Base-by-base conservation (phyloP, 2,113 vertebrate genomes). In the Nestor notabilis region DNA sequence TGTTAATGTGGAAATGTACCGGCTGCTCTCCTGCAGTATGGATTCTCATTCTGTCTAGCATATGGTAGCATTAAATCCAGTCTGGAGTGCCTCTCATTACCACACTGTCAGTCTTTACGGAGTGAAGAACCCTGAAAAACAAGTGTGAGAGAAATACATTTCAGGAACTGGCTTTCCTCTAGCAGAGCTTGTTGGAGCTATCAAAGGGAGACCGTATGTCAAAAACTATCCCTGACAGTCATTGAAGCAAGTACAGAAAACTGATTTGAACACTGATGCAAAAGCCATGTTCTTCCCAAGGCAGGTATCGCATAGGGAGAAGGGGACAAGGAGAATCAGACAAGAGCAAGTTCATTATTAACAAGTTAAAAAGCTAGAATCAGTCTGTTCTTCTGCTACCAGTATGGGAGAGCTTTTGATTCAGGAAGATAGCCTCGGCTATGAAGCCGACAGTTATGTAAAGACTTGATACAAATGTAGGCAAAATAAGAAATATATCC, bases 21-120 rank as follows among this genome's bases (percentile, higher is more conserved):
- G 97, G 97, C 98, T 98, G 98, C 96, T 98, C 96, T 97, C 95
- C 96, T 97, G 93, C 98, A 98, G 97, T 96, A 96, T 97, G 98
- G 98, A 95, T 97, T 97, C 97, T 98, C 98, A 97, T 98, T 98
- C 97, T 98, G 98, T 98, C 98, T 98, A 96, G 98, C 97, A 98
- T 98, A 98, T 98, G 98, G 98, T 97, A 97, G 95, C 96, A 98
- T 97, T 97, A 98, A 98, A 98, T 95, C 96, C 98, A 98, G 97
- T 97, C 97, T 97, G 98, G 97, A 98, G 97, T 97, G 96, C 97
- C 95, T 98, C 97, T 98, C 68, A 10, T 97, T 97, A 97, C 96
- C 94, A 97, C 96, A 71, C 95, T 97, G 97, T 96, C 97, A 97
- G 94, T 95, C 97, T 96, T 85, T 86, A 91, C 95, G 83, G 94